phyloP scores from a whole-genome alignment of 2,797 vertebrate genomes.

The Harpagifer antarcticus region DNA sequence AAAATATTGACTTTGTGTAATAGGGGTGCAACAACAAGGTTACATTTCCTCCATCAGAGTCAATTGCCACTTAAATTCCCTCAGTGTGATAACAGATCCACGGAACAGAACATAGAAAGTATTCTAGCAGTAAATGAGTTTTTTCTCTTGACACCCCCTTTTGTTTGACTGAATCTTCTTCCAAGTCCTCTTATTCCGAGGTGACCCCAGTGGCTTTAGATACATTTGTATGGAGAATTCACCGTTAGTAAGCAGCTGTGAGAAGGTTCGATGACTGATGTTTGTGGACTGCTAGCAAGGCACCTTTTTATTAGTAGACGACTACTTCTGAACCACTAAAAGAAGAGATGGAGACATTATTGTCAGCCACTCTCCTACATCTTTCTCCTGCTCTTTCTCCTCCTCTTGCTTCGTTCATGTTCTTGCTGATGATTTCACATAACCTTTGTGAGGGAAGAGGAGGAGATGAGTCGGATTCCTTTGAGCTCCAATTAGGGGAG shows the following conservation, averaged over 20 bases:
- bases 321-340: constrained; percentile 30
- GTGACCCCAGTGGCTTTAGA: constrained; percentile 45
- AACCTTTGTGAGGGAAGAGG: constrained; percentile 46
- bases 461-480: constrained; percentile 38
- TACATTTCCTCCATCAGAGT: constrained; percentile 51
- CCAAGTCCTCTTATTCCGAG: constrained; percentile 22
- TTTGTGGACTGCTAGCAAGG: constrained; percentile 11
- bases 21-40: constrained; percentile 56
- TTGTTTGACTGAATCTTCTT: constrained; percentile 22
- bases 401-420: constrained; percentile 8
- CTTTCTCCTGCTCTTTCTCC: constrained; percentile 2
- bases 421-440: constrained; percentile 44
- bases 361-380: not conserved
- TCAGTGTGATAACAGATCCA: not conserved
- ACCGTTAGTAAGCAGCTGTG: constrained; percentile 26
- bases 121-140: constrained; percentile 27
- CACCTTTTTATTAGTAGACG: constrained; percentile 48
- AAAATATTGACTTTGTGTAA: constrained; percentile 69
- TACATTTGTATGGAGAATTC: constrained; percentile 38
- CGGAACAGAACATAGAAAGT: constrained; percentile 17
- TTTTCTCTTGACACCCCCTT: constrained; percentile 1
- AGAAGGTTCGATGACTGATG: constrained; percentile 22
- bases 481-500: constrained; percentile 43
- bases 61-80: constrained; percentile 51
- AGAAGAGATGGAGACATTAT: constrained; percentile 28